Conservation (phyloP, 2,888 invertebrate species). For the Perdita meconis region DNA sequence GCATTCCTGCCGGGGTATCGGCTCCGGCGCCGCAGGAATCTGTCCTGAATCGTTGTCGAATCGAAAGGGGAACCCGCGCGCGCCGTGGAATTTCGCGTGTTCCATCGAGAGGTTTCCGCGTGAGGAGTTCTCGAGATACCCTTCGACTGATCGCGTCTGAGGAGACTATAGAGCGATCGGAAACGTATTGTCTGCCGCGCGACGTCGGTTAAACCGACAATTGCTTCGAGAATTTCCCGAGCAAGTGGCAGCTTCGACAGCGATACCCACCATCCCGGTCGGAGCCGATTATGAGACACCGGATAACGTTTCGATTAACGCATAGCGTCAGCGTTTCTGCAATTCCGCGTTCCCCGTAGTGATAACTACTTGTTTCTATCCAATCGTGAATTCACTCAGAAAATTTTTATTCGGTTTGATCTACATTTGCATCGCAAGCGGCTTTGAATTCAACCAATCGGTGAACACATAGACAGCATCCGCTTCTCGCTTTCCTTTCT, state of each 20-base stretch:
- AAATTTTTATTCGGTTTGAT: background rate
- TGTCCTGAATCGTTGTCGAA: background rate
- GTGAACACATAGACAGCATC: too few species aligned
- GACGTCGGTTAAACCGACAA: slow-evolving; percentile 26
- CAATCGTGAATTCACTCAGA: background rate
- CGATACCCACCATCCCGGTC: slow-evolving; percentile 14
- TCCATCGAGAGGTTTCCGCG: slow-evolving; percentile 1
- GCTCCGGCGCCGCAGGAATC: slow-evolving; percentile 14
- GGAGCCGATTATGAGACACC: slow-evolving; percentile 37
- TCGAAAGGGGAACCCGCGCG: background rate
- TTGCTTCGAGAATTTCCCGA: slow-evolving; percentile 53
- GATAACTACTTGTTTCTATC: slow-evolving; percentile 11
- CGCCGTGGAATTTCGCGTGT: slow-evolving; percentile 1
- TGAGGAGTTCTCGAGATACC: slow-evolving; percentile 4
- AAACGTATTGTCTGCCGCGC: slow-evolving; percentile 15
- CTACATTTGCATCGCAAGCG: background rate
- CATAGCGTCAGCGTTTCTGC: slow-evolving; percentile 2
- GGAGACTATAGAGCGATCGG: background rate
- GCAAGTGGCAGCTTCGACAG: slow-evolving; percentile 27
- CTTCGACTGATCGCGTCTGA: background rate
- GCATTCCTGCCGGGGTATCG: background rate
- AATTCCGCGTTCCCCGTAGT: background rate
- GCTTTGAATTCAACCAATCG: background rate
- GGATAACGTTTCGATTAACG: slow-evolving; percentile 38
- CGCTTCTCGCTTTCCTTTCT: too few species aligned